phyloP scores from a whole-genome alignment of 2,888 invertebrate species.

The Cylindroiulus punctatus region DNA sequence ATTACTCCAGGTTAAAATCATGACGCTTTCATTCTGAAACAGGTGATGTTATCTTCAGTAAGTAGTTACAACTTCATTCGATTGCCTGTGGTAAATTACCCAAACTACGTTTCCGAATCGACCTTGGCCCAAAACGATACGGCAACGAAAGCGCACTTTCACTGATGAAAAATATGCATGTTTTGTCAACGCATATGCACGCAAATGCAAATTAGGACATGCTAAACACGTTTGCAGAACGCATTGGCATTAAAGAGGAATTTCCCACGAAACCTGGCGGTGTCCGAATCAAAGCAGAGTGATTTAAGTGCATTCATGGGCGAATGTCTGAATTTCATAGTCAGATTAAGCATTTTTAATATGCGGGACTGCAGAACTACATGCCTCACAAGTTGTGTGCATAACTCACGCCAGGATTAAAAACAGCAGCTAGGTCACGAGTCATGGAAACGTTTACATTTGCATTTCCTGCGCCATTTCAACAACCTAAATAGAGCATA shows the following conservation, averaged over 20 bases:
- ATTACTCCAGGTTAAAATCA: too few relatives aligned
- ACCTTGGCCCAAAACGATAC: constrained; percentile 35
- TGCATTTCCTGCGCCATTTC: background rate
- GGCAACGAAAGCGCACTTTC: background rate
- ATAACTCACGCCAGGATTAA: constrained; percentile 1
- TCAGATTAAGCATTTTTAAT: background rate
- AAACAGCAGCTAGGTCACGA: constrained; percentile 39
- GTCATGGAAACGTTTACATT: constrained; percentile 32
- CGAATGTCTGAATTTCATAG: background rate
- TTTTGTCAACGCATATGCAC: background rate
- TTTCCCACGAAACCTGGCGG: background rate
- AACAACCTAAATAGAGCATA: constrained; percentile 35
- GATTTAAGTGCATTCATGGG: background rate
- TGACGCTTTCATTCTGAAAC: too few relatives aligned
- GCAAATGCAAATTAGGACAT: background rate
- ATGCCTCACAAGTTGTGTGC: background rate
- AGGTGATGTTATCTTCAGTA: background rate
- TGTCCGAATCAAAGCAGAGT: background rate
- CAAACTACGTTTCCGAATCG: background rate
- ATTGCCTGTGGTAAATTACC: background rate
- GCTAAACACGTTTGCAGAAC: background rate
- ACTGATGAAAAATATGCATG: background rate
- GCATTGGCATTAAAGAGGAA: background rate
- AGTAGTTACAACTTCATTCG: background rate
- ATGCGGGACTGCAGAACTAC: background rate